A percentile compares a stretch with the other conserved stretches of the same genome.
These are phyloP conservation scores for Lonchura striata DNA, from an alignment of 2,113 vertebrate genomes.

Conservation along the genomic window DNA sequence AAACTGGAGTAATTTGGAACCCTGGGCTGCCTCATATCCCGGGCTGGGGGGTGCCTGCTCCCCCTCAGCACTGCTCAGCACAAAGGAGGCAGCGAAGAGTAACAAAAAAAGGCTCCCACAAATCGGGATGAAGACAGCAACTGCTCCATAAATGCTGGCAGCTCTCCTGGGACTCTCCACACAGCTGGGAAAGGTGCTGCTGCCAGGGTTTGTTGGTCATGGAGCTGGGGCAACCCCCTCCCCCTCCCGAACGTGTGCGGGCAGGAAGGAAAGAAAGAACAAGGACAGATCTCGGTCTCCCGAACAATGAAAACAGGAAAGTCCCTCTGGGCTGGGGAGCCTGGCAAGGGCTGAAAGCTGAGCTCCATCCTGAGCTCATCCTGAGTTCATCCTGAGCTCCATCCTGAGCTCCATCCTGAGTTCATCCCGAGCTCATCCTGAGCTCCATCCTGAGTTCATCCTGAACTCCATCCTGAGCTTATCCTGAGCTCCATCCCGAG, in stretches of 20 bases:
- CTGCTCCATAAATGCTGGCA: background rate
- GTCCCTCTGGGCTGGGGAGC: background rate
- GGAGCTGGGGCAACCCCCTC: background rate
- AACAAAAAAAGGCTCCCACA: background rate
- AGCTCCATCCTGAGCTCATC: no score
- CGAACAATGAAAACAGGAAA: constrained; percentile 21
- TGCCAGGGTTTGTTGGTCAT: background rate
- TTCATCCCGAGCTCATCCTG: no score
- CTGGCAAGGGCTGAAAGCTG: background rate
- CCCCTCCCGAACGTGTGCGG: background rate
- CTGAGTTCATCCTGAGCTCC: background rate
- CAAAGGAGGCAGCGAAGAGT: fast-evolving
- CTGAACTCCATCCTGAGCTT: background rate
- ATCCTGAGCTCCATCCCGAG: background rate
- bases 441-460: background rate
- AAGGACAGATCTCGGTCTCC: background rate
- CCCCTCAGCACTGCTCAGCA: fast-evolving
- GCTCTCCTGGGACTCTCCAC: background rate
- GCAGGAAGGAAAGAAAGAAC: constrained; percentile 23
- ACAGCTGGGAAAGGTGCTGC: background rate
- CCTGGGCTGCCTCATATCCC: background rate
- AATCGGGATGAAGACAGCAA: background rate
- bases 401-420: background rate
- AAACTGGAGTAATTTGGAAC: background rate
- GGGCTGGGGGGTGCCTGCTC: background rate